phyloP scores from a whole-genome alignment of 2,113 vertebrate species.

The Falco punctatus region DNA sequence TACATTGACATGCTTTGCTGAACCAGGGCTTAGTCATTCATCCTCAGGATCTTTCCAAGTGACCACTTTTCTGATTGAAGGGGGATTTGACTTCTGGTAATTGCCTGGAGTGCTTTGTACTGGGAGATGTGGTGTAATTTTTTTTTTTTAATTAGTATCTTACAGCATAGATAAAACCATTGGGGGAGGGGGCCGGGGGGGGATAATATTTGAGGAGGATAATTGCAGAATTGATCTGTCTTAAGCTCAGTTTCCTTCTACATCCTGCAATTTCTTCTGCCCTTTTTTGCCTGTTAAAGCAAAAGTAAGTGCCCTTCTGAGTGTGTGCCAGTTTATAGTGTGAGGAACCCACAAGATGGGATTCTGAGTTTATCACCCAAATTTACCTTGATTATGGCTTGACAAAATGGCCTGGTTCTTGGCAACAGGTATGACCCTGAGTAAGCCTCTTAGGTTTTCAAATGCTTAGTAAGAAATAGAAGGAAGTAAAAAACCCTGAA shows the following conservation, averaged over 20 bases:
- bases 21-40: neutral
- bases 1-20: neutral
- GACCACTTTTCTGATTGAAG: neutral
- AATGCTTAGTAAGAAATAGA: neutral
- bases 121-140: neutral
- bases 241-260: neutral
- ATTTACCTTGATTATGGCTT: neutral
- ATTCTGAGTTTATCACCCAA: neutral
- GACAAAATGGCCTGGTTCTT: neutral
- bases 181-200: fast-evolving
- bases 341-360: neutral
- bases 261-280: fast-evolving
- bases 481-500: neutral
- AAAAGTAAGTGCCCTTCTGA: neutral
- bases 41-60: neutral
- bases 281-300: neutral
- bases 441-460: neutral
- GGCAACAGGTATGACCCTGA: neutral
- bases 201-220: neutral
- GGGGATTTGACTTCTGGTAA: neutral
- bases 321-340: neutral
- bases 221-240: neutral
- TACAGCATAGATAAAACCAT: neutral
- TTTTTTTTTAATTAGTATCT: neutral
- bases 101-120: neutral